Evolutionary conservation across 2,113 vertebrate species (phyloP).

Genomic region (Pontoporia blainvillei): DNA sequence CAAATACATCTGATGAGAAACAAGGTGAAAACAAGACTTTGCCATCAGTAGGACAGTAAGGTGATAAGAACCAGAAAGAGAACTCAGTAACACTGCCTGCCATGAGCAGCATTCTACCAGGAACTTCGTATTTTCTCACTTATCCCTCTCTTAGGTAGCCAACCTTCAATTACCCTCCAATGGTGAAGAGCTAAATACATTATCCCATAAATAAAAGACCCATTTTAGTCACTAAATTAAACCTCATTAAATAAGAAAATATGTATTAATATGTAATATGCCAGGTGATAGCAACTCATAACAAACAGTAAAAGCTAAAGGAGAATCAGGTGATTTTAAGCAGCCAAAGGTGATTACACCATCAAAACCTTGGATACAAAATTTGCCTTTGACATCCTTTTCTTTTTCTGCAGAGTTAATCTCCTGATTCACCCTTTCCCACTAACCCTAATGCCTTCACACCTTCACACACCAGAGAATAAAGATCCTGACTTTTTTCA

Average conservation of each 20-base stretch:
- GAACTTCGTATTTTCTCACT: neutral
- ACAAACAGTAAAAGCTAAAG: conserved; percentile 36
- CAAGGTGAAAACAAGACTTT: conserved; percentile 1
- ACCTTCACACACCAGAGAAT: neutral
- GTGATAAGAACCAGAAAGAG: neutral
- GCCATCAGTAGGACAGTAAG: neutral
- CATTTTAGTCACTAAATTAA: conserved; percentile 2
- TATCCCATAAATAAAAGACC: conserved; percentile 9
- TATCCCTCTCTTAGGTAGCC: neutral
- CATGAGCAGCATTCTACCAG: neutral
- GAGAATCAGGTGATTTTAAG: conserved; percentile 2
- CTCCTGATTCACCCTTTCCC: neutral
- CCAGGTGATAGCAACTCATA: neutral
- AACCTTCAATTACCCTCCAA: neutral
- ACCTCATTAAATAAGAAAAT: neutral
- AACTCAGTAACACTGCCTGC: neutral
- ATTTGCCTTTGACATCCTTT: neutral
- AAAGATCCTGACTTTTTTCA: conserved; percentile 15
- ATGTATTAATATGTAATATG: neutral
- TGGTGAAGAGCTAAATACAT: conserved; percentile 7
- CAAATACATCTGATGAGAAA: conserved; percentile 23
- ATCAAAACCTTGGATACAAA: neutral
- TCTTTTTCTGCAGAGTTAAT: neutral
- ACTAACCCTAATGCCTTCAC: neutral
- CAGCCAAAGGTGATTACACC: neutral